Evolutionary conservation across 2,888 invertebrate genomes (phyloP).

Genomic region (Chrysopilus asiliformis): DNA sequence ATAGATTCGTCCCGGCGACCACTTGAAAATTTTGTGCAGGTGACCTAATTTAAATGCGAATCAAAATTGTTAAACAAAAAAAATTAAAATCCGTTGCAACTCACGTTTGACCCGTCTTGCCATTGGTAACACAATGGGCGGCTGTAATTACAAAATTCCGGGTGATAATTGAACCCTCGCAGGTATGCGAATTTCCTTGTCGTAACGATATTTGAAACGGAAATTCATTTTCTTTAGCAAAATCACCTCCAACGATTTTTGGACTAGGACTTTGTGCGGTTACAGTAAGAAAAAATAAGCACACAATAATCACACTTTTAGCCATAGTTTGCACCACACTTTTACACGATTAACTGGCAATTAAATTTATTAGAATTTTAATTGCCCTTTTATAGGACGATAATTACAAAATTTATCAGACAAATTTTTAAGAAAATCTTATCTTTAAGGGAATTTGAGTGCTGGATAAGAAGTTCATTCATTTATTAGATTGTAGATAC

Average conservation of each 20-base stretch:
- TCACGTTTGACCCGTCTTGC: slow-evolving; percentile 20
- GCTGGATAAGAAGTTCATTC: no score
- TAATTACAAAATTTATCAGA: no score
- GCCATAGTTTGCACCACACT: no score
- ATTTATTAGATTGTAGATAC: no score
- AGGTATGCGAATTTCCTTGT: slow-evolving; percentile 20
- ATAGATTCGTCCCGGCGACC: slow-evolving; percentile 25
- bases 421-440: no score
- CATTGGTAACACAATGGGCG: slow-evolving; percentile 22
- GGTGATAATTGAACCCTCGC: slow-evolving; percentile 22
- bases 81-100: slow-evolving; percentile 13
- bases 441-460: no score
- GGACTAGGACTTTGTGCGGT: not conserved
- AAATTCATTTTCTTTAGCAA: slow-evolving; percentile 24
- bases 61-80: not conserved
- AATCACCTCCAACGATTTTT: slow-evolving; percentile 22
- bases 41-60: slow-evolving; percentile 18
- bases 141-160: slow-evolving; percentile 21
- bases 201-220: slow-evolving; percentile 31
- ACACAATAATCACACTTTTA: slow-evolving; percentile 1
- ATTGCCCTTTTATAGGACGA: no score
- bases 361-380: no score
- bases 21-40: slow-evolving; percentile 22
- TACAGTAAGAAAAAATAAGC: slow-evolving; percentile 1
- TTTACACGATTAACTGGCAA: no score